Base-by-base conservation (phyloP, 92 coral and sea anemone species). In the Plumapathes pennacea region DNA sequence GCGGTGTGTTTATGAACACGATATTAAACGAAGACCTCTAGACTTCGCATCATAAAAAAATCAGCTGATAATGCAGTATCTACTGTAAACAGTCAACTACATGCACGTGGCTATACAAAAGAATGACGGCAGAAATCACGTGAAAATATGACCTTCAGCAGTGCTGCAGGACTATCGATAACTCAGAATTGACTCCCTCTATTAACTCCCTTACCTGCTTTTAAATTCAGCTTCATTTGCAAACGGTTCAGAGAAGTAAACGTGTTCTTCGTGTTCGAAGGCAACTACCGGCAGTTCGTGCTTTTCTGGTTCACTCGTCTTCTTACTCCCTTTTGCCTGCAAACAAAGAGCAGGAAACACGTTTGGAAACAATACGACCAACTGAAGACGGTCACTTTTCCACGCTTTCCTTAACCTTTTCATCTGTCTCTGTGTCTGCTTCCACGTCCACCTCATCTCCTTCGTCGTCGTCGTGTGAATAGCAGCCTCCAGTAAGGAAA, bases 181-280 rank as follows among this genome's bases (percentile, higher is more conserved):
- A 4, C 12, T 10, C 15, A 3, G 13, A 54, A 44, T 28, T 38
- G 45, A 3, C 23, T 18, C 36, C 36, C 33, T 26, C 8, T 10
- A 11, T 26, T 49, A 9, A 14, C 12, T 8, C 25, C 21, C 19
- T 20, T 78, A 81, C 95, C 95, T 86, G 60, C 71, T 38, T 46
- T 86, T 70, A 26, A 62, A 82, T 33, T 68, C 80, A 34, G 61
- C 71, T 57, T 49, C 71, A 38, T 62, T 64, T 25, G 84, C 89
- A 56, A 87, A 87, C 5, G 86, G 61, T 38, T 87, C 96, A 32
- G 83, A 85, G 63, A 87, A 64, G 66, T 67, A 87, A 10, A 87
- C 96, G 1, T 89, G 32, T 22, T 67, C 77, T 43, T 87, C 86
- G 57, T 87, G 81, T 39, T 80, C 96, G 9, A 77, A 60, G 38